Evolutionary conservation across 2,888 invertebrate species (phyloP).

Genomic region (Pseudococcus longispinus): DNA sequence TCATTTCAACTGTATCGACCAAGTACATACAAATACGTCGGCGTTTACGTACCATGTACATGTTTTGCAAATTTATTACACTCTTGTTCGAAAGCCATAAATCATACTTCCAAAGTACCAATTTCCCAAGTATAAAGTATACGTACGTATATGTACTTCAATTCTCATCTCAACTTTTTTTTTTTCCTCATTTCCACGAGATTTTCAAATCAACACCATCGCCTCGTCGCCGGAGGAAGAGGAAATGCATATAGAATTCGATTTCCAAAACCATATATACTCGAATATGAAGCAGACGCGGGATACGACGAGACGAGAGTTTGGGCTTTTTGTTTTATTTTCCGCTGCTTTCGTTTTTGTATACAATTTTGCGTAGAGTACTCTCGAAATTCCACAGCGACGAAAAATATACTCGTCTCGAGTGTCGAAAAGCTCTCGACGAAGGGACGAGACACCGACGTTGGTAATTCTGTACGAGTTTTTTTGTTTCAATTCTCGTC

Average conservation of each 20-base stretch:
- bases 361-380: neutral
- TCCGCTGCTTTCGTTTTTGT: neutral
- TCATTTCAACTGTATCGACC: neutral
- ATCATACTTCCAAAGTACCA: neutral
- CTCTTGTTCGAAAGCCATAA: neutral
- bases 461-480: neutral
- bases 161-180: neutral
- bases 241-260: neutral
- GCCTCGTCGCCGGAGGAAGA: neutral
- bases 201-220: neutral
- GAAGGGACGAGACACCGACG: neutral
- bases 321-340: neutral
- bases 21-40: neutral
- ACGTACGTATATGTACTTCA: neutral
- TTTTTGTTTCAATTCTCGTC: neutral
- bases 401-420: neutral
- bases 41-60: too few species aligned
- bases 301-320: neutral
- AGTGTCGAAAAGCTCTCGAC: slow-evolving; percentile 9
- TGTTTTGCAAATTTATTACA: neutral
- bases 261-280: neutral
- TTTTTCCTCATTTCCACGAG: neutral
- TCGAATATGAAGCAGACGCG: neutral
- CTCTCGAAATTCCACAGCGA: neutral
- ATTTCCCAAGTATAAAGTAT: neutral